A percentile compares a stretch with the other conserved stretches of the same genome.
These are phyloP conservation scores for Daubentonia madagascariensis DNA, from an alignment of 2,113 vertebrate species.

Conservation along the genomic window DNA sequence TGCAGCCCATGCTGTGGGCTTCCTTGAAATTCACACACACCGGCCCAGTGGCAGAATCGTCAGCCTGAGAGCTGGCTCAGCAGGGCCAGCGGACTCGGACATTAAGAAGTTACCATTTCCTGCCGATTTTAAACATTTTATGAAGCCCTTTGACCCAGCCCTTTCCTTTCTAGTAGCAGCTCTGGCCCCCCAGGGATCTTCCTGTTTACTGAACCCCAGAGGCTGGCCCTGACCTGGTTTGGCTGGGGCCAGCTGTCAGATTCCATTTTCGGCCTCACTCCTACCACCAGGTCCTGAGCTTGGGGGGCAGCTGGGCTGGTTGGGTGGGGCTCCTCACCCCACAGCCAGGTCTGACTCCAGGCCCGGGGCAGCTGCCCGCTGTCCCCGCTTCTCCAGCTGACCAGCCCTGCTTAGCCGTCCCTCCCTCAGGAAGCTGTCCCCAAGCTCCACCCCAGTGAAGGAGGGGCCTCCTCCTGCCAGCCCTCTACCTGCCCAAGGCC, in stretches of 20 bases:
- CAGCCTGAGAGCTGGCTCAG: neutral
- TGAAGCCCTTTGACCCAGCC: neutral
- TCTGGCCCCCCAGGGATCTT: slow-evolving; percentile 35
- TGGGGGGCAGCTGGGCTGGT: neutral
- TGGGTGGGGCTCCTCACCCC: accelerated
- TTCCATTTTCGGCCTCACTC: neutral
- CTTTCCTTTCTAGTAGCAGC: slow-evolving; percentile 35
- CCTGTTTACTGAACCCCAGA: slow-evolving; percentile 58
- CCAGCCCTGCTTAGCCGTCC: neutral
- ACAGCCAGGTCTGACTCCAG: accelerated
- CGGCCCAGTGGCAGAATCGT: accelerated
- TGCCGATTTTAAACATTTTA: neutral
- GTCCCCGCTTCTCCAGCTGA: neutral
- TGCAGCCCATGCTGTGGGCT: accelerated
- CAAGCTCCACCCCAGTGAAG: accelerated
- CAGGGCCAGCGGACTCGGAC: neutral
- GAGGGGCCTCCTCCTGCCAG: neutral
- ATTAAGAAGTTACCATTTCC: slow-evolving; percentile 9
- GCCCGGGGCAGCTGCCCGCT: neutral
- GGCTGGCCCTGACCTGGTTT: neutral
- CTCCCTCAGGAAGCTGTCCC: neutral
- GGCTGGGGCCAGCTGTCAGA: neutral
- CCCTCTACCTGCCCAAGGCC: neutral
- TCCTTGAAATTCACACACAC: neutral
- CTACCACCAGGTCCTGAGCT: no score